A percentile compares a stretch with the other conserved stretches of the same genome.
Evolutionary conservation across 2,797 vertebrate genomes (phyloP).

Genomic region (Novumbra hubbsi): DNA sequence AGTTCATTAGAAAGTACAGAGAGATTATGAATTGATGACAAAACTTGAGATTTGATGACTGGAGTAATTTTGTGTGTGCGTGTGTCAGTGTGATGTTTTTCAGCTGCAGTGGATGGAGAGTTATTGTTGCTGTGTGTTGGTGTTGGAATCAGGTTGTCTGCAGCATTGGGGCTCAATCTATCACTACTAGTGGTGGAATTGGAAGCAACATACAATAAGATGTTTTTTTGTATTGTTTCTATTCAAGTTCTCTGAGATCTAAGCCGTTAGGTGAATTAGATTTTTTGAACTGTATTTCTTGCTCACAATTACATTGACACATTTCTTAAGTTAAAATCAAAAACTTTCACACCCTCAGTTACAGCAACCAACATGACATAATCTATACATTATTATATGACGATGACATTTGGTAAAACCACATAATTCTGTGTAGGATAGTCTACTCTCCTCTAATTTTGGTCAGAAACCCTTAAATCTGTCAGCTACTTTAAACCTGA

Average conservation of each 20-base stretch:
- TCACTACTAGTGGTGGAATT: background rate
- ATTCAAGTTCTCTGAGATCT: background rate
- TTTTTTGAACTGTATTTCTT: background rate
- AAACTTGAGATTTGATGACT: background rate
- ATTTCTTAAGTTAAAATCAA: no score
- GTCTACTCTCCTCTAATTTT: no score
- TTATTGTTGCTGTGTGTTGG: background rate
- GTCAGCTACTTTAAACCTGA: no score
- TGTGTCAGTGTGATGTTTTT: background rate
- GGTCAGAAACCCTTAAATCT: no score
- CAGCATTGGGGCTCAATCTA: background rate
- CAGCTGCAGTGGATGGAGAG: background rate
- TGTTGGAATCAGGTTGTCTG: conserved; percentile 1
- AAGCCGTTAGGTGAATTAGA: background rate
- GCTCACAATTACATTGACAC: no score
- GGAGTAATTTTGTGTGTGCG: background rate
- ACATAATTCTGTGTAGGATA: no score
- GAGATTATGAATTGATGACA: background rate
- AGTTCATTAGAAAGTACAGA: background rate
- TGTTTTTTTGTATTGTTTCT: background rate
- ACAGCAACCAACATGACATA: no score
- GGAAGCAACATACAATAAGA: background rate
- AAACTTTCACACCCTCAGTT: no score
- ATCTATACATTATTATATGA: no score
- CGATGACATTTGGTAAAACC: no score